Evolutionary conservation across 2,797 vertebrate genomes (phyloP).

Genomic region (Poecilia wingei): DNA sequence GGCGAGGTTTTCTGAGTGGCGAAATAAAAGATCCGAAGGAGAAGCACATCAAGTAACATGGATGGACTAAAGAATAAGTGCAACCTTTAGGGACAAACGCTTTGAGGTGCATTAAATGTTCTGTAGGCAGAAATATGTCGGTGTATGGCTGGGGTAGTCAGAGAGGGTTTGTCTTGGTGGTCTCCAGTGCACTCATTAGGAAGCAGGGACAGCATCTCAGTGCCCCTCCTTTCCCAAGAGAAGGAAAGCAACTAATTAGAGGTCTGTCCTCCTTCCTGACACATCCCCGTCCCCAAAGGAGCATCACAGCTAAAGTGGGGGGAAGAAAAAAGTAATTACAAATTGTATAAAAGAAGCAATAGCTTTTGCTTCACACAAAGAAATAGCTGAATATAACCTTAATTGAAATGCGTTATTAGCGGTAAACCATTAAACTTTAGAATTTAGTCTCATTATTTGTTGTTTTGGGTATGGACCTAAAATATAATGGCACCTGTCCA

Average conservation of each 20-base stretch:
- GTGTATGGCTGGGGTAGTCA: slow-evolving; percentile 26
- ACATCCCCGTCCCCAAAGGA: slow-evolving; percentile 58
- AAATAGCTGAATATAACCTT: background rate
- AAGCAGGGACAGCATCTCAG: slow-evolving; percentile 64
- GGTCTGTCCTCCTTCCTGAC: slow-evolving; percentile 69
- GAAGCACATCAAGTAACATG: slow-evolving; percentile 35
- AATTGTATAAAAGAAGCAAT: slow-evolving; percentile 13
- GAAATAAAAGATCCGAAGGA: slow-evolving; percentile 34
- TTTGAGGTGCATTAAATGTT: slow-evolving; percentile 48
- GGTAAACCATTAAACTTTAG: background rate
- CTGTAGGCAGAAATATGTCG: slow-evolving; percentile 31
- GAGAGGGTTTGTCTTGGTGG: slow-evolving; percentile 53
- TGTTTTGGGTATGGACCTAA: background rate
- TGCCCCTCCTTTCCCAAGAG: slow-evolving; percentile 66
- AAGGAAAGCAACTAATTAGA: slow-evolving; percentile 72
- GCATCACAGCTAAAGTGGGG: slow-evolving; percentile 36
- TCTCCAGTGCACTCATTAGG: slow-evolving; percentile 81
- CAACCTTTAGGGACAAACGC: slow-evolving; percentile 58
- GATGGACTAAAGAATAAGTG: slow-evolving; percentile 8
- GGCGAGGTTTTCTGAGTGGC: slow-evolving; percentile 8
- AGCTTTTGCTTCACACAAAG: slow-evolving; percentile 2
- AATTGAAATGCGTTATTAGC: no score
- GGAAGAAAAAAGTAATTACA: slow-evolving; percentile 14
- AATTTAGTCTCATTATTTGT: background rate
- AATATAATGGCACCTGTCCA: background rate